A percentile compares a stretch with the other conserved stretches of the same genome.
These are phyloP conservation scores for Ochropleura leucogaster DNA, from an alignment of 2,888 invertebrate genomes.

Conservation along the genomic window DNA sequence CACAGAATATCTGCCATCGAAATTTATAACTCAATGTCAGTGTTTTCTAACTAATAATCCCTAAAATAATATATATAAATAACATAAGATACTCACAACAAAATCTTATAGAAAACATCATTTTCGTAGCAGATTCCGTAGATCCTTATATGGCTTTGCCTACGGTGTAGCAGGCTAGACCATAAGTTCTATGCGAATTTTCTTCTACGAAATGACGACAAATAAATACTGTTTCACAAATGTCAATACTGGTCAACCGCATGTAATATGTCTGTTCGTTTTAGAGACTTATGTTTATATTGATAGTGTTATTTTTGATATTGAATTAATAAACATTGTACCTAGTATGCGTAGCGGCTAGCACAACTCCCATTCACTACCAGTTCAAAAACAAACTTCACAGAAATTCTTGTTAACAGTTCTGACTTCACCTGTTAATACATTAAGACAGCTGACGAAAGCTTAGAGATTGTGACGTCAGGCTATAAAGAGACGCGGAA, in stretches of 20 bases:
- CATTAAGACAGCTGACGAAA: slow-evolving; percentile 39
- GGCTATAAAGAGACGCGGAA: slow-evolving; percentile 46
- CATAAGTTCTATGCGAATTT: neutral
- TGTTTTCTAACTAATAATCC: neutral
- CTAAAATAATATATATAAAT: neutral
- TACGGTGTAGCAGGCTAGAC: slow-evolving; percentile 30
- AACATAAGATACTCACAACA: neutral
- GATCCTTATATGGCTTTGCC: slow-evolving; percentile 34
- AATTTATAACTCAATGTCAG: neutral
- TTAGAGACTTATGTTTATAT: neutral
- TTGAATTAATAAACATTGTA: neutral
- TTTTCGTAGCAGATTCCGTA: slow-evolving; percentile 22
- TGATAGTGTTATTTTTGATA: neutral
- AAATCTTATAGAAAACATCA: neutral
- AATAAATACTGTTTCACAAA: neutral
- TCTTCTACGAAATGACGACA: neutral
- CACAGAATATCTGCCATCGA: neutral
- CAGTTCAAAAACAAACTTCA: slow-evolving; percentile 2
- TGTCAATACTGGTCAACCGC: neutral
- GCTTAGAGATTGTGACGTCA: slow-evolving; percentile 45
- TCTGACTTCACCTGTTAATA: slow-evolving; percentile 12
- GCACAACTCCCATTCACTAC: slow-evolving; percentile 10
- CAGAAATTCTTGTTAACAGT: slow-evolving; percentile 19
- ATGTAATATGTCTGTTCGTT: neutral
- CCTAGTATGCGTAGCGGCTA: neutral